Evolutionary conservation across 2,888 invertebrate genomes (phyloP).

Genomic region (Trilocha varians): DNA sequence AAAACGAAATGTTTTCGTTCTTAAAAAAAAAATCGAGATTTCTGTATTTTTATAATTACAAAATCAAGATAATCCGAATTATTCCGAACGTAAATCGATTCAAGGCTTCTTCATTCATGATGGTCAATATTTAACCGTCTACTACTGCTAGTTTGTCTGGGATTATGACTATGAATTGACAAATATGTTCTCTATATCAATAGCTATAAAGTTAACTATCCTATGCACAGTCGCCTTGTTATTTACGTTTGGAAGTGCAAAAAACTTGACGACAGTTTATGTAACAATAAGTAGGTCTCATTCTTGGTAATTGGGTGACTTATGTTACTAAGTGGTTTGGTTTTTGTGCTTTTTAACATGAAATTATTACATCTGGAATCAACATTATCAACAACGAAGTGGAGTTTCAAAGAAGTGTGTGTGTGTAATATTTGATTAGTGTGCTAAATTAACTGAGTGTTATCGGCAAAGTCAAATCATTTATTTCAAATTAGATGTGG

Average conservation of each 20-base stretch:
- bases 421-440: no score
- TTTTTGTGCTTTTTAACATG: not conserved
- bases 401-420: no score
- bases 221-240: not conserved
- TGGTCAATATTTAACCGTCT: not conserved
- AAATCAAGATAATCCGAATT: no score
- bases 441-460: no score
- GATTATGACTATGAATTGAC: not conserved
- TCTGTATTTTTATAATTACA: no score
- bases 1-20: no score
- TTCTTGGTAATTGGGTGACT: not conserved
- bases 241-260: not conserved
- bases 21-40: no score
- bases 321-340: not conserved
- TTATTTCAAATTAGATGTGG: no score
- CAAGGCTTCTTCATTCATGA: not conserved
- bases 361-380: no score
- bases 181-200: not conserved
- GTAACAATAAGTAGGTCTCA: not conserved
- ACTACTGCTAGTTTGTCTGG: not conserved
- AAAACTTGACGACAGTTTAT: not conserved
- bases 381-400: no score
- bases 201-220: conserved; percentile 1
- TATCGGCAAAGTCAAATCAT: no score
- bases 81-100: not conserved